phyloP scores from a whole-genome alignment of 2,888 invertebrate genomes.

The Diaperis boleti region DNA sequence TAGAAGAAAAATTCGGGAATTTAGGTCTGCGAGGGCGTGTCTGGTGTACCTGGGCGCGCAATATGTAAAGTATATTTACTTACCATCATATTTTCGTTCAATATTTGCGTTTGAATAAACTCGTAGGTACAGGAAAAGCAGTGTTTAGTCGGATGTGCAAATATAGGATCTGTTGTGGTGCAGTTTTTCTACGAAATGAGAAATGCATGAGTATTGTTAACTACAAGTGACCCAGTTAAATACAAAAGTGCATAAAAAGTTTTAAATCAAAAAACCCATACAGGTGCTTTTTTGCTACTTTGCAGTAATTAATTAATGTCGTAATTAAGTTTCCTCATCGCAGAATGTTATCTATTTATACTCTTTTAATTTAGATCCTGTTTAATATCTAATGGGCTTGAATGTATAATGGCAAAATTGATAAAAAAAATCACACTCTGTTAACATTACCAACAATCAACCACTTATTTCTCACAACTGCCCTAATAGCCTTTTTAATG shows the following conservation, averaged over 20 bases:
- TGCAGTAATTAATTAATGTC: background rate
- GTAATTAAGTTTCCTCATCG: background rate
- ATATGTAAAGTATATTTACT: constrained; percentile 41
- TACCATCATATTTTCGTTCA: constrained; percentile 44
- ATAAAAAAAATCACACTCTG: no score
- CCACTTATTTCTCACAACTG: no score
- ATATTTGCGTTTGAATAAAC: constrained; percentile 43
- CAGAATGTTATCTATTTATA: no score
- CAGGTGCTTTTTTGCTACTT: no score
- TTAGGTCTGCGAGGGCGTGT: constrained; percentile 19
- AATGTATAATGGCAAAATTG: no score
- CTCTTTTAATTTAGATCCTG: no score
- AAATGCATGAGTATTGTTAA: constrained; percentile 14
- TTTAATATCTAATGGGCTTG: no score
- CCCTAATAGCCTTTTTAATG: no score
- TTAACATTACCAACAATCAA: no score
- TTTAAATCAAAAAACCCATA: no score
- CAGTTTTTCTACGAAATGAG: constrained; percentile 24
- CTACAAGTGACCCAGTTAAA: constrained; percentile 21
- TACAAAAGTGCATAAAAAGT: constrained; percentile 15
- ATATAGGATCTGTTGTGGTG: constrained; percentile 31
- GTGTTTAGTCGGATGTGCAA: constrained; percentile 38
- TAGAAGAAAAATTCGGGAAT: constrained; percentile 14
- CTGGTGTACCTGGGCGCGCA: constrained; percentile 33
- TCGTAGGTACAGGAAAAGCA: constrained; percentile 25